Conservation (phyloP, 1,140 invertebrate species). For the Chelonus insularis region DNA sequence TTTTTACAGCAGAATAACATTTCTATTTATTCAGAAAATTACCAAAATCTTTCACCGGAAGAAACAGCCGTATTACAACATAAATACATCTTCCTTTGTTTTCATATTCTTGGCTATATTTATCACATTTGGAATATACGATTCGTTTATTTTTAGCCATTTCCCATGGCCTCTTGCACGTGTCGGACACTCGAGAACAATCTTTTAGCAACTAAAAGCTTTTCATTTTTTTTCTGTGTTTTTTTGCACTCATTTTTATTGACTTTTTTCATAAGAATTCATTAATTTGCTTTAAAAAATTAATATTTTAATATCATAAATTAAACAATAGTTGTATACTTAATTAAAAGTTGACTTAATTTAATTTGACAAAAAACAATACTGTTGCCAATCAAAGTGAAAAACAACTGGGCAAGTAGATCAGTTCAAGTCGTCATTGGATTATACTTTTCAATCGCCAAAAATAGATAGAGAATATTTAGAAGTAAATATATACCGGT, state of each 20-base stretch:
- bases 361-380: slow-evolving; percentile 22
- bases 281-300: no score
- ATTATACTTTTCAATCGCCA: slow-evolving; percentile 15
- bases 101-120: slow-evolving; percentile 9
- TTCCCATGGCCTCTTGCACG: slow-evolving; percentile 19
- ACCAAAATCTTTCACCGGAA: neutral
- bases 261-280: no score
- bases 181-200: slow-evolving; percentile 7
- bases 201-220: neutral
- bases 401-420: slow-evolving; percentile 27
- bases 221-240: neutral
- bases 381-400: slow-evolving; percentile 24
- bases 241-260: no score
- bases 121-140: slow-evolving; percentile 1
- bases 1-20: no score
- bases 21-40: neutral
- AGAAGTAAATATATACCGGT: slow-evolving; percentile 3
- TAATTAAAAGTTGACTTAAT: neutral
- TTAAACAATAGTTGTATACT: no score
- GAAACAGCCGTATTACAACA: neutral
- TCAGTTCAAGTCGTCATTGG: slow-evolving; percentile 12
- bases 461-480: slow-evolving; percentile 20
- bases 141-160: slow-evolving; percentile 6
- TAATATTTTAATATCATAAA: no score
- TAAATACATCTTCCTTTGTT: slow-evolving; percentile 1